These are phyloP conservation scores for Scotopteryx bipunctaria DNA, from an alignment of 2,888 invertebrate genomes.

Conservation along the genomic window DNA sequence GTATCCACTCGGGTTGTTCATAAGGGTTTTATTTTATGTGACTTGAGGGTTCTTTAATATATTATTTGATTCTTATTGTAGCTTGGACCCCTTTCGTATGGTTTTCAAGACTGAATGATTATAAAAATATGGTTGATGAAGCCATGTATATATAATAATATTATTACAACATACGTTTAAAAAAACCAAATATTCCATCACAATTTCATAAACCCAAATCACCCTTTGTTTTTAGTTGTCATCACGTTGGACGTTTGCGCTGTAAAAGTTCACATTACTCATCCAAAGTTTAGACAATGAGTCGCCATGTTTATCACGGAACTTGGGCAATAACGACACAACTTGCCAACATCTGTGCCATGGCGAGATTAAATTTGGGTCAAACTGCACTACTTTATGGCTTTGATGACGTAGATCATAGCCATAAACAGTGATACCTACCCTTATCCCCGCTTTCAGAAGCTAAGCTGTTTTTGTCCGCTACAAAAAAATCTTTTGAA, in stretches of 20 bases:
- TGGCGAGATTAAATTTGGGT: conserved; percentile 19
- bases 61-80: background rate
- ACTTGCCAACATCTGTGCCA: conserved; percentile 34
- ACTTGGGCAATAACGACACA: conserved; percentile 52
- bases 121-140: too few relatives aligned
- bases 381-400: conserved; percentile 16
- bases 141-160: too few relatives aligned
- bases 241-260: conserved; percentile 37
- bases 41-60: background rate
- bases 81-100: too few relatives aligned
- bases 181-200: background rate
- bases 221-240: conserved; percentile 24
- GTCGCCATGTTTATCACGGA: conserved; percentile 53
- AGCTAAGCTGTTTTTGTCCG: too few relatives aligned
- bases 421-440: background rate
- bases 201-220: background rate
- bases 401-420: background rate
- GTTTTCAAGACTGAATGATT: too few relatives aligned
- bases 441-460: background rate
- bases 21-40: conserved; percentile 12
- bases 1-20: conserved; percentile 17
- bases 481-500: too few relatives aligned
- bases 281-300: conserved; percentile 57
- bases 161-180: too few relatives aligned
- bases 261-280: conserved; percentile 52